phyloP scores from a whole-genome alignment of 2,888 invertebrate genomes.

The Physocephala rufipes region DNA sequence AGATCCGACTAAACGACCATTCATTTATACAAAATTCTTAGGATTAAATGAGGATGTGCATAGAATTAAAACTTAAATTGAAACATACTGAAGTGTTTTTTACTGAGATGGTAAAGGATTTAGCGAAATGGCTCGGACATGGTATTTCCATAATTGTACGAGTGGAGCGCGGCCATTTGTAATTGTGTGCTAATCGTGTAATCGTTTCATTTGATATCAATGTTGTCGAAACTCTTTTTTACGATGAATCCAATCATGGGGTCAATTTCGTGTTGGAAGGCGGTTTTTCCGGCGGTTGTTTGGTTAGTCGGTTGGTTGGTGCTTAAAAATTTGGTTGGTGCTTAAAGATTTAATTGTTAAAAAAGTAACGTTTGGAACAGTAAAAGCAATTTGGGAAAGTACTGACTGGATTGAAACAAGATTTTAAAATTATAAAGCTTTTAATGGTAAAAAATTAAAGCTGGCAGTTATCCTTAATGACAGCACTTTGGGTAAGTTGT shows the following conservation, averaged over 20 bases:
- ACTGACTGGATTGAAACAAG: no score
- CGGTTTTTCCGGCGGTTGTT: no score
- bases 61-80: conserved; percentile 13
- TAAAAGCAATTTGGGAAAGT: no score
- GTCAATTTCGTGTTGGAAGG: background rate
- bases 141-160: background rate
- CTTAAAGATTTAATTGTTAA: no score
- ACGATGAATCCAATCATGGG: background rate
- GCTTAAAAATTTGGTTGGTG: no score
- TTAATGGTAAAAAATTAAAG: no score
- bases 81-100: background rate
- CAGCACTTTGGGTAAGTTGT: no score
- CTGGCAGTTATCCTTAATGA: no score
- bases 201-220: background rate
- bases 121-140: conserved; percentile 6
- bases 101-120: background rate
- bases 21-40: background rate
- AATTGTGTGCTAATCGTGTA: conserved; percentile 4
- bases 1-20: no score
- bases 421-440: no score
- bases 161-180: conserved; percentile 1
- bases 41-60: conserved; percentile 10
- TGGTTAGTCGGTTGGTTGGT: no score
- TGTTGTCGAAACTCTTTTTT: background rate
- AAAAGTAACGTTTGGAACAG: no score